These are phyloP conservation scores for Nicator chloris DNA, from an alignment of 2,113 vertebrate species.

Conservation along the genomic window DNA sequence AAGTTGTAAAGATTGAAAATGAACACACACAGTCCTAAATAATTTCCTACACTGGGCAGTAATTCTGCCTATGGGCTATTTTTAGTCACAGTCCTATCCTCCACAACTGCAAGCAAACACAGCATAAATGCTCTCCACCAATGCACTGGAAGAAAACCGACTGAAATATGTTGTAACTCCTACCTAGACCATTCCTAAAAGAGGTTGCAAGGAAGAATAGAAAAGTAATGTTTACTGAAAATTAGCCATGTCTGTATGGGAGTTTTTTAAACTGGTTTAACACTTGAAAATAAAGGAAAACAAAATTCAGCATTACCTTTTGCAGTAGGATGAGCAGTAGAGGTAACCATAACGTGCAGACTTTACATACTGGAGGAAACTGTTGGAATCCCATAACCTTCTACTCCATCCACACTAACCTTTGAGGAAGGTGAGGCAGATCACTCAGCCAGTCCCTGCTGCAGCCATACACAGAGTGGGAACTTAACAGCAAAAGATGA, in stretches of 20 bases:
- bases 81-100: background rate
- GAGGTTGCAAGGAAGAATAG: background rate
- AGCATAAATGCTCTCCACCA: background rate
- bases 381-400: background rate
- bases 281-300: background rate
- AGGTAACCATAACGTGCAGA: background rate
- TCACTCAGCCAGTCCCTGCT: background rate
- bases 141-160: background rate
- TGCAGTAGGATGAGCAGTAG: background rate
- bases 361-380: background rate
- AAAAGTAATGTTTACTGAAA: background rate
- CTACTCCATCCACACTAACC: accelerated
- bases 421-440: background rate
- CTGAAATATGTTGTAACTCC: background rate
- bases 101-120: background rate
- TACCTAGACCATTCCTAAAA: background rate
- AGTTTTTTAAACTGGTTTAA: background rate
- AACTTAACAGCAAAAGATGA: background rate
- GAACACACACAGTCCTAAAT: background rate
- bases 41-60: background rate
- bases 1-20: background rate
- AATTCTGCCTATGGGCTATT: background rate
- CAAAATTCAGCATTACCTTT: background rate
- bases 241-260: background rate
- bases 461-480: background rate